phyloP scores from a whole-genome alignment of 2,113 vertebrate genomes.

The Psettodes erumei region DNA sequence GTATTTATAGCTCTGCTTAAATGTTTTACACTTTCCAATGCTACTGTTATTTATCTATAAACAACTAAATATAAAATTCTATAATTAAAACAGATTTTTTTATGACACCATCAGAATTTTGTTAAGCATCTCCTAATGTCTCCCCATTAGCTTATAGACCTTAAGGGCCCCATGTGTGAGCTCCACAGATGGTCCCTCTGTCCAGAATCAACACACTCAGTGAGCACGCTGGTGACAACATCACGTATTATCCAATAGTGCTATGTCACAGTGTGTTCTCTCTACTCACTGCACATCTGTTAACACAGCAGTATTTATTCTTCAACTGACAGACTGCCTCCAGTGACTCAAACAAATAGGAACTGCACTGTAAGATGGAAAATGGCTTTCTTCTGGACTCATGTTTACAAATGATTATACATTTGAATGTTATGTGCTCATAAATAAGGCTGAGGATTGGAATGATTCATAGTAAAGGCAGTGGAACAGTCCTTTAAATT shows the following conservation, averaged over 20 bases:
- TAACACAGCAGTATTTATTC: neutral
- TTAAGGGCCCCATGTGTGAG: too few species aligned
- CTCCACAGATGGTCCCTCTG: neutral
- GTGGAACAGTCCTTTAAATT: neutral
- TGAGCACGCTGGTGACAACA: neutral
- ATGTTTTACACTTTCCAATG: too few species aligned
- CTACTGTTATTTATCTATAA: too few species aligned
- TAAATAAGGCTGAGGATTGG: neutral
- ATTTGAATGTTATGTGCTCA: neutral
- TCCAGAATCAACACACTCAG: neutral
- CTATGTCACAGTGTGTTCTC: neutral
- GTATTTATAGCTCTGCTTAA: too few species aligned
- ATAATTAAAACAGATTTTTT: too few species aligned
- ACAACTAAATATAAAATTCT: too few species aligned
- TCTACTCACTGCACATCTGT: neutral
- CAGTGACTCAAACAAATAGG: neutral
- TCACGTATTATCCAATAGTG: neutral
- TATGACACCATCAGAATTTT: too few species aligned
- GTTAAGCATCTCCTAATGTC: too few species aligned
- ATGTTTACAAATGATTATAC: too few species aligned
- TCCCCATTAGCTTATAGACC: neutral
- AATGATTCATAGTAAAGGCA: neutral
- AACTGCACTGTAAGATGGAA: too few species aligned
- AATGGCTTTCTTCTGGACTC: too few species aligned
- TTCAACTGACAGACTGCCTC: neutral